Evolutionary conservation across 37 sponge, comb jelly and placozoan species (phyloP).

Genomic region (Chondrilla cf. caribensis): DNA sequence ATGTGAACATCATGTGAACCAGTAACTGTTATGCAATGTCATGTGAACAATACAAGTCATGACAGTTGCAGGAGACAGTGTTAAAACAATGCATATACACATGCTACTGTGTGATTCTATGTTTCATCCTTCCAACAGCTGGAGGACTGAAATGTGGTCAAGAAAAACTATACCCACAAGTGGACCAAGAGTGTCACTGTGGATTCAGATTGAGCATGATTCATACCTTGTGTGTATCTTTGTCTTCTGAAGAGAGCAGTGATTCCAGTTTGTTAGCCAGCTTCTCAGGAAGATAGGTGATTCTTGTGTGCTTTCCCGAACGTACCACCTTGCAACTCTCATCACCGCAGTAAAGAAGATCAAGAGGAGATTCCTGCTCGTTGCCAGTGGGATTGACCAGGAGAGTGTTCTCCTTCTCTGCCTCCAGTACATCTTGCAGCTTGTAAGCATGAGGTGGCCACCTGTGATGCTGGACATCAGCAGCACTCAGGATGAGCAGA

Average conservation of each 20-base stretch:
- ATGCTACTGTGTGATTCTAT: no score
- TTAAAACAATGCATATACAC: no score
- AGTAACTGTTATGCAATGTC: no score
- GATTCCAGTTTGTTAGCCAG: constrained; percentile 35
- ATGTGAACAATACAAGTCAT: no score
- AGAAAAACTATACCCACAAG: no score
- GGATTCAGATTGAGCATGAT: no score
- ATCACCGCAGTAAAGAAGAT: constrained; percentile 63
- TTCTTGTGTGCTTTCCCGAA: constrained; percentile 20
- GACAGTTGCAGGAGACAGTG: no score
- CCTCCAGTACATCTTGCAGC: constrained; percentile 42
- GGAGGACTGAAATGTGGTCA: no score
- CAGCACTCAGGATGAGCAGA: constrained; percentile 36
- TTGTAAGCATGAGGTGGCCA: constrained; percentile 36
- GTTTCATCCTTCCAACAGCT: no score
- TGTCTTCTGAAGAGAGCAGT: constrained; percentile 51
- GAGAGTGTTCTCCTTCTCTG: background rate
- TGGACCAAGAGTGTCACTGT: no score
- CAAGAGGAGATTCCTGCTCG: constrained; percentile 26
- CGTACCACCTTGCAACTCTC: background rate
- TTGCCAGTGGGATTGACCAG: constrained; percentile 26
- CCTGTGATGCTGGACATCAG: constrained; percentile 44
- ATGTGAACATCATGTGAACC: no score
- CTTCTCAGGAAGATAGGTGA: constrained; percentile 46
- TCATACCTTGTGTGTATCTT: no score